Base-by-base conservation (phyloP, 2,888 invertebrate genomes). In the Merodon equestris region DNA sequence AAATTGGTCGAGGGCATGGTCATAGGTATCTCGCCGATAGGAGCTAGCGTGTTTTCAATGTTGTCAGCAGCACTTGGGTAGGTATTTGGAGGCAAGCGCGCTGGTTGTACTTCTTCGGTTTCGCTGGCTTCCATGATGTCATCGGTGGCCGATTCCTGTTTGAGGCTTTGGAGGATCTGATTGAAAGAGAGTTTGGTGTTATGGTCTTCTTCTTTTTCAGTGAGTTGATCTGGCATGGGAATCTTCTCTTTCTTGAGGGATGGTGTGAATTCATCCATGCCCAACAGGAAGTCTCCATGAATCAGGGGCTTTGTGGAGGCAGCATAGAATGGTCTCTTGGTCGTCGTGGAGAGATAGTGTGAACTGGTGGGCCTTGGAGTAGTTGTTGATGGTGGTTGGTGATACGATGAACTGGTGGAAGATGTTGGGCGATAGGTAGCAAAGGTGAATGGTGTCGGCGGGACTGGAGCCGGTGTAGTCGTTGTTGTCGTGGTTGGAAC, bases 131-230 rank as follows among this genome's bases (percentile, higher is more conserved):
- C 67, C n/a, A 83, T 81, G 36, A 79, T 53, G 4, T 61, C 75
- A 4, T 79, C 79, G 1, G 79, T 79, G 1, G 64, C 40, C 13
- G 81, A 58, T 54, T 84, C 84, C 42, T 86, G 84, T 1, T 87
- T 86, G 0, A 88, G 83, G 4, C 85, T 85, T 56, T 86, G 86
- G 42, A 88, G 83, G 19, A 88, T 87, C 83, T 88, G 87, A 79
- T 88, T 87, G 82, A 87, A 86, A 0, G 88, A 87, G 1, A 85
- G 75, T 58, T 87, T 84, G 3, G 86, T 84, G 36, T 85, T 82
- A 5, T 84, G 81, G 64, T 86, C 87, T 1, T 85, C 84, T 1
- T 86, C 83, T 4, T 84, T 63, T 18, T 72, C 58, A 1, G 60
- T 68, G 10, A 71, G 18, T 50, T 74, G 14, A 27, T 47, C 48